Evolutionary conservation across 2,113 vertebrate genomes (phyloP).

Genomic region (Labrus mixtus): DNA sequence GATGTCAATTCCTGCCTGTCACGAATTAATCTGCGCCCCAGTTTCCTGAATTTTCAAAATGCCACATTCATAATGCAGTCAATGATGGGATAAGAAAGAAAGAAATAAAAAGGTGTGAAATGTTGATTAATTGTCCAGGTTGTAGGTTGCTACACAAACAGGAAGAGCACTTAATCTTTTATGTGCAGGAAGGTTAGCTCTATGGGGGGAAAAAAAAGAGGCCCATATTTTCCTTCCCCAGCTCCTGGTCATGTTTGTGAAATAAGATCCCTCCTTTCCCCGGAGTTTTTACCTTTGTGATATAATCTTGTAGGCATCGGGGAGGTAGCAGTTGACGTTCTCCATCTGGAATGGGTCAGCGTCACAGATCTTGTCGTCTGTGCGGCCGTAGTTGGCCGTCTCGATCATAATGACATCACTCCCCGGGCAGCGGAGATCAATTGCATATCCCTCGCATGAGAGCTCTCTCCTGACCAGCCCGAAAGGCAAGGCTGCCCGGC

Average conservation of each 20-base stretch:
- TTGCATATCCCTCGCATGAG: conserved; percentile 97
- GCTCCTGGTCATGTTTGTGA: conserved; percentile 69
- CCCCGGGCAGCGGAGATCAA: conserved; percentile 97
- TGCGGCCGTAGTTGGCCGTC: conserved; percentile 97
- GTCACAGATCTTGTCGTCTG: conserved; percentile 98
- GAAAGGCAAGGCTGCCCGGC: conserved; percentile 93
- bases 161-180: conserved; percentile 41
- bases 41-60: conserved; percentile 56
- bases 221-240: conserved; percentile 25
- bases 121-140: conserved; percentile 47
- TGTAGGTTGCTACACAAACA: conserved; percentile 32
- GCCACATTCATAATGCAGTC: conserved; percentile 54
- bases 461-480: conserved; percentile 96
- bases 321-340: conserved; percentile 98
- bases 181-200: conserved; percentile 7
- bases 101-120: conserved; percentile 31
- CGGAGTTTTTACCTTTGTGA: conserved; percentile 92
- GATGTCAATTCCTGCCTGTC: conserved; percentile 70
- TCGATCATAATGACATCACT: conserved; percentile 99
- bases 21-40: conserved; percentile 56
- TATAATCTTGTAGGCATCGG: conserved; percentile 99
- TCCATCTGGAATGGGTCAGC: conserved; percentile 99
- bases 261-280: conserved; percentile 52
- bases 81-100: conserved; percentile 30
- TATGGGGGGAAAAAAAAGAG: background rate